phyloP scores from a whole-genome alignment of 2,888 invertebrate species.

The Aradus depressus region DNA sequence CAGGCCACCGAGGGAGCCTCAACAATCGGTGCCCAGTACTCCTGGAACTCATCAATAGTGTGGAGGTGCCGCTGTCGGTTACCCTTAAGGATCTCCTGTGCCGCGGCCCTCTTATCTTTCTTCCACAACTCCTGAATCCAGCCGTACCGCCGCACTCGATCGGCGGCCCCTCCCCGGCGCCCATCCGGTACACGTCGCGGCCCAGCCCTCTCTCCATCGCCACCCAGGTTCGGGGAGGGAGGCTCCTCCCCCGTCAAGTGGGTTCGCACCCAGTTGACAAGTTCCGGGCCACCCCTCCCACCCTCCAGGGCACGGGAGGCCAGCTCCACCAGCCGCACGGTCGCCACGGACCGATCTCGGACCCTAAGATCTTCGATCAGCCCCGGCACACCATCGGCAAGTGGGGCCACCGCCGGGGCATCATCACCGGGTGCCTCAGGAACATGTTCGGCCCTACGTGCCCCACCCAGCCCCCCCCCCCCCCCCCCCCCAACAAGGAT shows the following conservation, averaged over 20 bases:
- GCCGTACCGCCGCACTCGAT: background rate
- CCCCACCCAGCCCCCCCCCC: no score
- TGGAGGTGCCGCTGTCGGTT: background rate
- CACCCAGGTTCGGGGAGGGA: no score
- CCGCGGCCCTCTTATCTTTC: conserved; percentile 1
- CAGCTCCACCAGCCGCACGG: no score
- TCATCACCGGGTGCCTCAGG: background rate
- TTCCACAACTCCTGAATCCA: conserved; percentile 1
- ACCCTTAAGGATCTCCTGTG: background rate
- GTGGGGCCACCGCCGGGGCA: background rate
- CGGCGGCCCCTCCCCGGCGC: background rate
- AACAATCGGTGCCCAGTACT: background rate
- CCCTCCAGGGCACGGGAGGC: no score
- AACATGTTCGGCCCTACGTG: background rate
- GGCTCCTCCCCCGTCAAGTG: background rate
- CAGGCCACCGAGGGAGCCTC: background rate
- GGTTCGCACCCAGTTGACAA: background rate
- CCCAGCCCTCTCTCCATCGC: no score
- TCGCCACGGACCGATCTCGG: background rate
- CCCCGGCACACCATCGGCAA: background rate
- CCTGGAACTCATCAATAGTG: background rate
- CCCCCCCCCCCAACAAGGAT: no score
- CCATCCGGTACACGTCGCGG: no score
- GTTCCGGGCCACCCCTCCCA: no score
- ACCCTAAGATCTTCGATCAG: background rate